A percentile compares a stretch with the other conserved stretches of the same genome.
These are phyloP conservation scores for Drosophila pseudoobscura DNA, from an alignment of 1,140 invertebrate species.

Conservation along the genomic window DNA sequence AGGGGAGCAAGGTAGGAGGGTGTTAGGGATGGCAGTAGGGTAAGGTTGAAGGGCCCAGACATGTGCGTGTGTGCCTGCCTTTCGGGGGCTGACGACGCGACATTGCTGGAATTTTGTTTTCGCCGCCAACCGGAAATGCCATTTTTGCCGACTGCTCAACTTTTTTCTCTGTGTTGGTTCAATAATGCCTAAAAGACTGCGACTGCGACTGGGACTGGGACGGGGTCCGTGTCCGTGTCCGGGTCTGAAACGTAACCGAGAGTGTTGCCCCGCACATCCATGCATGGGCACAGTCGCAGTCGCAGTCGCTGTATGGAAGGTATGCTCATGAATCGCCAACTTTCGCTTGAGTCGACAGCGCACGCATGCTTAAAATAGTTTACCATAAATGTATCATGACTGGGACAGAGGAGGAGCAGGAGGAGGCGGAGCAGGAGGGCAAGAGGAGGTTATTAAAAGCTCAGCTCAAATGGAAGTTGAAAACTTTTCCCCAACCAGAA, in stretches of 20 bases:
- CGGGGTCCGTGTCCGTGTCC: too few species aligned
- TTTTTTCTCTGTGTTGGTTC: slow-evolving; percentile 51
- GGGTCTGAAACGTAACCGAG: background rate
- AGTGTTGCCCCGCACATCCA: background rate
- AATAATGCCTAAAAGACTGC: slow-evolving; percentile 26
- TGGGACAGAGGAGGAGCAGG: too few species aligned
- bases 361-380: slow-evolving; percentile 40
- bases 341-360: slow-evolving; percentile 47
- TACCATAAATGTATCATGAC: slow-evolving; percentile 33
- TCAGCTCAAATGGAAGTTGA: slow-evolving; percentile 46
- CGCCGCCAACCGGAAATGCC: slow-evolving; percentile 63
- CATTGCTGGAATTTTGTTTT: slow-evolving; percentile 64
- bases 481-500: slow-evolving; percentile 23
- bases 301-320: slow-evolving; percentile 7
- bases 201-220: too few species aligned
- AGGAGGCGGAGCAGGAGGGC: too few species aligned
- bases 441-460: slow-evolving; percentile 41
- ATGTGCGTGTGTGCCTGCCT: slow-evolving; percentile 1
- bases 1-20: background rate
- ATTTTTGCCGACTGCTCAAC: slow-evolving; percentile 54
- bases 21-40: background rate
- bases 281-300: background rate
- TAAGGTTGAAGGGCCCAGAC: background rate
- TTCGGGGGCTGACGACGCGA: slow-evolving; percentile 44
- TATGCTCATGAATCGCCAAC: slow-evolving; percentile 45